Conservation (phyloP, 2,888 invertebrate genomes). For the Cephus rjabovi region DNA sequence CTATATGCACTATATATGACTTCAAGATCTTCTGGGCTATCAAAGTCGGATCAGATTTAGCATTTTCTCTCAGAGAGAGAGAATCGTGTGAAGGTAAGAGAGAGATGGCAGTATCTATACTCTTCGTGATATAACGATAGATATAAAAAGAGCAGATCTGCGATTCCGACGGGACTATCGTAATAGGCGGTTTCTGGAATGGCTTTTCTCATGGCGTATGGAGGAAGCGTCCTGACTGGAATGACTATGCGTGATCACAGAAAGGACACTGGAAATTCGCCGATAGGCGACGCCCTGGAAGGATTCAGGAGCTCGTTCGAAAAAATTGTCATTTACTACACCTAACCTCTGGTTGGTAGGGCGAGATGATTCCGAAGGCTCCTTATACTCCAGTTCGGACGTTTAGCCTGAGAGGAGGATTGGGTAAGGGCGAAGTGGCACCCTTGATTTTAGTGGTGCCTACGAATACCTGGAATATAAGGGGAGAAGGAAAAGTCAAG, state of each 20-base stretch:
- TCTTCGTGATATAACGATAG: not conserved
- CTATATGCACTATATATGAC: not conserved
- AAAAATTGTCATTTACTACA: not conserved
- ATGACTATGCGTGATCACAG: slow-evolving; percentile 42
- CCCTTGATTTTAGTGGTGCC: not conserved
- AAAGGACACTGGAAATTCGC: slow-evolving; percentile 16
- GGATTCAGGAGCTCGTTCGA: not conserved
- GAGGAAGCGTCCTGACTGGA: slow-evolving; percentile 31
- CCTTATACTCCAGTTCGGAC: not conserved
- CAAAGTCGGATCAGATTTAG: not conserved
- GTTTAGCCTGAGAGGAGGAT: not conserved
- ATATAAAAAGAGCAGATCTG: slow-evolving; percentile 30
- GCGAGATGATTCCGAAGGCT: not conserved
- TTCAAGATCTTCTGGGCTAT: not conserved
- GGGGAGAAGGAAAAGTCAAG: not conserved
- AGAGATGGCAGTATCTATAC: not conserved
- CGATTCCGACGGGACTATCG: slow-evolving; percentile 35
- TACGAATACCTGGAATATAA: not conserved
- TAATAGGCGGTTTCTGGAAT: slow-evolving; percentile 40
- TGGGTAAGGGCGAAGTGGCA: not conserved
- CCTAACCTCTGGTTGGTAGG: not conserved
- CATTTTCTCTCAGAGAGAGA: not conserved
- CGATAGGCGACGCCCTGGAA: not conserved
- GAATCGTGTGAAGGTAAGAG: not conserved
- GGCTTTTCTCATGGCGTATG: slow-evolving; percentile 22